phyloP scores from a whole-genome alignment of 2,113 vertebrate genomes.

The Rhombomys opimus region DNA sequence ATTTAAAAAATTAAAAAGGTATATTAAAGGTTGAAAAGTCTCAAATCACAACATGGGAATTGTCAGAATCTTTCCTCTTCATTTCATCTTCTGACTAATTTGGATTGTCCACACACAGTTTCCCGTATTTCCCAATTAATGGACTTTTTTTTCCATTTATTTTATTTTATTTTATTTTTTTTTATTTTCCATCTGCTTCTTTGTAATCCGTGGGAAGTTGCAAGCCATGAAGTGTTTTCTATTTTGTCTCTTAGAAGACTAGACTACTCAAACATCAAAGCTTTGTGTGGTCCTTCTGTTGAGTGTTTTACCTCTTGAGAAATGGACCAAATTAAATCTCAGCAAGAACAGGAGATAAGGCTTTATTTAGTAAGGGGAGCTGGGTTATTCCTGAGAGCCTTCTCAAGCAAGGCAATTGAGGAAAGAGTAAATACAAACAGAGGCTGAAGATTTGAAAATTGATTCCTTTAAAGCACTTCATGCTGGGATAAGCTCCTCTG shows the following conservation, averaged over 20 bases:
- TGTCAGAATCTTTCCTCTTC: neutral
- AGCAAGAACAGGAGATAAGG: neutral
- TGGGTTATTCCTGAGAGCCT: neutral
- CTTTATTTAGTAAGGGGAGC: constrained; percentile 52
- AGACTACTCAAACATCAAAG: neutral
- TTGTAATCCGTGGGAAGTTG: neutral
- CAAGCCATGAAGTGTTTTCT: neutral
- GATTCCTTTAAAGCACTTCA: constrained; percentile 52
- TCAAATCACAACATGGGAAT: neutral
- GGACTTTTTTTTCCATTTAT: neutral
- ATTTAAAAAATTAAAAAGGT: neutral
- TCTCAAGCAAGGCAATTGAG: neutral
- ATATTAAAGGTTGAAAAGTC: neutral
- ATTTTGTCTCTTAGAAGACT: neutral
- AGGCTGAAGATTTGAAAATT: constrained; percentile 51
- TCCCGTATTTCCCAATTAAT: neutral
- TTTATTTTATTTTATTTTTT: too few relatives aligned
- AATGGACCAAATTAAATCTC: constrained; percentile 45
- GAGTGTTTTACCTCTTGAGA: constrained; percentile 37
- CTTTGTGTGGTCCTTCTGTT: neutral
- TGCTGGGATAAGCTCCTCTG: constrained; percentile 43
- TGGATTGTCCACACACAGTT: neutral
- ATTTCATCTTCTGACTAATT: neutral
- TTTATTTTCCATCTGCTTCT: neutral
- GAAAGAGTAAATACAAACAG: constrained; percentile 44